Base-by-base conservation (phyloP, 1,140 invertebrate species). In the Magallana gigas region DNA sequence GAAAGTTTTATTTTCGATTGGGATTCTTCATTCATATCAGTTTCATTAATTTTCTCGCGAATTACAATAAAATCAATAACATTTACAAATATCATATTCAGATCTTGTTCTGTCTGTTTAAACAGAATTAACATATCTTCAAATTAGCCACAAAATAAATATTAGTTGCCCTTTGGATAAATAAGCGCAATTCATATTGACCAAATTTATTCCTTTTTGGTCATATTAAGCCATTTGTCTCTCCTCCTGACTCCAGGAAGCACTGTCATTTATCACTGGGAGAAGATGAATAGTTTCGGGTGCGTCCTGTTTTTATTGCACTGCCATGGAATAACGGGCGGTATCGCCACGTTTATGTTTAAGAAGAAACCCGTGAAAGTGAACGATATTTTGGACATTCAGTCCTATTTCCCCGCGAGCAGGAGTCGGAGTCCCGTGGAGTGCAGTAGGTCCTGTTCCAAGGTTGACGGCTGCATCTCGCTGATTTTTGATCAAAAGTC, bases 61-160 rank as follows among this genome's bases (percentile, higher is more conserved):
- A 23, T 36, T 29, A 76, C 68, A 76, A 36, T 76, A 76, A 12
- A 76, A 76, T 76, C 68, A 29, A 76, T 76, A 76, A 29, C 68
- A 23, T 36, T 12, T 36, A 29, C 8, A 29, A 29, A 76, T 76
- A 76, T 76, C 29, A 12, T 23, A 76, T 76, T 29, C 23, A 76
- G 36, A 36, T 76, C 18, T 76, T 12, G 68, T 76, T 76, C 23
- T 23, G 18, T 8, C 11, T 76, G 68, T 76, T 76, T 76, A 76
- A 76, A 23, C 29, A 76, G 36, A 29, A 76, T 76, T 76, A 76
- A 76, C 68, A 76, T 76, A 76, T 76, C 68, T 29, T 76, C 68
- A 76, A 76, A 76, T 76, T 76, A 76, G 68, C 68, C 36, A 18
- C 23, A 76, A 29, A 29, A 29, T 29, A 76, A 76, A 36, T 76